Percentiles rank a stretch among this genome's conserved stretches.
Evolutionary conservation across 2,888 invertebrate species (phyloP).

Genomic region (Chrysodeixis includens): DNA sequence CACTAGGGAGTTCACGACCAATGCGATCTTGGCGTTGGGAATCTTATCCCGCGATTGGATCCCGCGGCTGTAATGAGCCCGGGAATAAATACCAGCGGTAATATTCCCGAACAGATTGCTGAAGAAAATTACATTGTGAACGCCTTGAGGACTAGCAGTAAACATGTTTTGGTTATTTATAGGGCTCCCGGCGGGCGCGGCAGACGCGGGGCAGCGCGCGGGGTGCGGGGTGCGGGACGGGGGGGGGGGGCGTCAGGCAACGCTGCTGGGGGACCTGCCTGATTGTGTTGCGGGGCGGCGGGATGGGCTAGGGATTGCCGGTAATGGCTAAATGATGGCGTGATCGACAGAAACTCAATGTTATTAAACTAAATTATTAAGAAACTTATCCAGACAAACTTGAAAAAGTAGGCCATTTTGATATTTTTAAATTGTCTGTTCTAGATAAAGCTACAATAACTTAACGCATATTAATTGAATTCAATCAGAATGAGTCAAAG

Average conservation of each 20-base stretch:
- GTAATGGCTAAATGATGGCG: constrained; percentile 23
- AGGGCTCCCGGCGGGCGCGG: constrained; percentile 37
- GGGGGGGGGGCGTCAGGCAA: neutral
- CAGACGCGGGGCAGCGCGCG: constrained; percentile 3
- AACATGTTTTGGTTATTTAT: constrained; percentile 71
- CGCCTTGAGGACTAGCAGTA: constrained; percentile 60
- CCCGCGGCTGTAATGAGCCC: constrained; percentile 76
- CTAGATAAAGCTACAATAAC: too few relatives aligned
- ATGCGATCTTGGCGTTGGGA: constrained; percentile 71
- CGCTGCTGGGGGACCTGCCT: constrained; percentile 8
- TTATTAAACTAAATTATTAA: neutral
- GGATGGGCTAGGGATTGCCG: constrained; percentile 27
- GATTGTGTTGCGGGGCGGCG: constrained; percentile 41
- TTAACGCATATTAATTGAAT: neutral
- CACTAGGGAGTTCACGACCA: constrained; percentile 77
- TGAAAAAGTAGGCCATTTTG: too few relatives aligned
- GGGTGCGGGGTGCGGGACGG: neutral
- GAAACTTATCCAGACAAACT: neutral
- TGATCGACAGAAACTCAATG: neutral
- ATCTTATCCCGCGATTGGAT: constrained; percentile 75
- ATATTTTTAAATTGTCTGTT: too few relatives aligned
- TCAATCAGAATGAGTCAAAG: neutral
- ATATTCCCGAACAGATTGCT: constrained; percentile 76
- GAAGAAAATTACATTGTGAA: constrained; percentile 71
- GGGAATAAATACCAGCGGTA: constrained; percentile 80